These are phyloP conservation scores for Cotesia typhae DNA, from an alignment of 1,140 invertebrate species.

Conservation along the genomic window DNA sequence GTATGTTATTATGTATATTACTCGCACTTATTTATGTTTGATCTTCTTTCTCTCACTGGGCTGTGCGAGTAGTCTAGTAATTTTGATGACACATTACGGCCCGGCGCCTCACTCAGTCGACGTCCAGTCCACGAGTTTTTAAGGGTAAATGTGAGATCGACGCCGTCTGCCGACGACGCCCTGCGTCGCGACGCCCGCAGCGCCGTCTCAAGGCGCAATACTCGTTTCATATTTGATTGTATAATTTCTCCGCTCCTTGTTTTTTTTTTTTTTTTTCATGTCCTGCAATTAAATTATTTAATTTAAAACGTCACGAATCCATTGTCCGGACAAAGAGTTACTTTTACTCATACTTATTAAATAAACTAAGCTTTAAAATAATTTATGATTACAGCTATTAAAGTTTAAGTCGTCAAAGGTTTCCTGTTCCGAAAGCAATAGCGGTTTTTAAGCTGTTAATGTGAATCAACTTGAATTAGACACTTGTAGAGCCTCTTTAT, in stretches of 20 bases:
- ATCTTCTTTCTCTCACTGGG: constrained; percentile 27
- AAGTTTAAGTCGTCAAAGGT: too few relatives aligned
- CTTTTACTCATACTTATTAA: too few relatives aligned
- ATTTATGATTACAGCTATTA: constrained; percentile 7
- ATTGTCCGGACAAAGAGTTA: too few relatives aligned
- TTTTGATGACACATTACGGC: constrained; percentile 26
- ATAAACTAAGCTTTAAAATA: too few relatives aligned
- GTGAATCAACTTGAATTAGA: constrained; percentile 9
- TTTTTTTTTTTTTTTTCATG: too few relatives aligned
- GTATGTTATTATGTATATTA: too few relatives aligned
- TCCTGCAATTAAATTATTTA: constrained; percentile 5
- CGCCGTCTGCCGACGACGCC: constrained; percentile 48
- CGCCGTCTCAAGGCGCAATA: constrained; percentile 45
- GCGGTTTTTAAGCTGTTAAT: constrained; percentile 13
- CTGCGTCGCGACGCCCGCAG: constrained; percentile 50
- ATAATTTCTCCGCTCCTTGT: background rate
- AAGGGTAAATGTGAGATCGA: constrained; percentile 37
- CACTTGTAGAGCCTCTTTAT: constrained; percentile 23
- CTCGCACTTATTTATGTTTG: background rate
- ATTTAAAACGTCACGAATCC: background rate
- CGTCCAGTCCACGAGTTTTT: constrained; percentile 21
- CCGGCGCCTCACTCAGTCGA: constrained; percentile 26
- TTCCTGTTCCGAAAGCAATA: background rate
- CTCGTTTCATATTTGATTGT: background rate
- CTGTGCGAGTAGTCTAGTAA: too few relatives aligned